These are phyloP conservation scores for Calliscelio sp. DNA, from an alignment of 2,888 invertebrate species.

Conservation along the genomic window DNA sequence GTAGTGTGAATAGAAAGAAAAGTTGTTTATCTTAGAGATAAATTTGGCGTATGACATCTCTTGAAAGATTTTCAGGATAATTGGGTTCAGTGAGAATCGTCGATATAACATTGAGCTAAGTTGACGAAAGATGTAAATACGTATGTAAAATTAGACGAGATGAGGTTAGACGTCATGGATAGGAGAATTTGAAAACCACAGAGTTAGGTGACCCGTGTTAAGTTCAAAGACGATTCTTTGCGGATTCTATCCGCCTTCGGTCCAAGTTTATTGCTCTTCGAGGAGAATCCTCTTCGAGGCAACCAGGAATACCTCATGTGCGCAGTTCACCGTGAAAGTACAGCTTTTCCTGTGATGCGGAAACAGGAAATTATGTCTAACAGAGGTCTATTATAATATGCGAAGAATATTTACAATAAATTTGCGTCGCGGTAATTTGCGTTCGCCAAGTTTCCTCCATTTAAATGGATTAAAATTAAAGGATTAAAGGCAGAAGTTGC, in stretches of 20 bases:
- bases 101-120: slow-evolving; percentile 29
- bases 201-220: slow-evolving; percentile 84
- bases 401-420: slow-evolving; percentile 53
- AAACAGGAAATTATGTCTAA: slow-evolving; percentile 79
- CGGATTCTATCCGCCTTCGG: slow-evolving; percentile 66
- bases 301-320: slow-evolving; percentile 71
- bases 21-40: too few species aligned
- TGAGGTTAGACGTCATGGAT: slow-evolving; percentile 66
- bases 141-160: slow-evolving; percentile 62
- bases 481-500: slow-evolving; percentile 3
- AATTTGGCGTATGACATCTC: background rate
- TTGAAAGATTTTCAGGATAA: background rate
- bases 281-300: slow-evolving; percentile 67
- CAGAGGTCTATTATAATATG: slow-evolving; percentile 64
- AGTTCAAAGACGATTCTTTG: slow-evolving; percentile 84
- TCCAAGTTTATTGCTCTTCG: slow-evolving; percentile 73
- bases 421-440: background rate
- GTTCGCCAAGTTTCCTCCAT: slow-evolving; percentile 7
- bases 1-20: too few species aligned
- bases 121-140: slow-evolving; percentile 58
- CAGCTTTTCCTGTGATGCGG: slow-evolving; percentile 76
- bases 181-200: slow-evolving; percentile 63
- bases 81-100: background rate
- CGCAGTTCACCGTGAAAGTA: slow-evolving; percentile 81
- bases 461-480: slow-evolving; percentile 35